These are phyloP conservation scores for Hyla sarda DNA, from an alignment of 2,113 vertebrate genomes.

Conservation along the genomic window DNA sequence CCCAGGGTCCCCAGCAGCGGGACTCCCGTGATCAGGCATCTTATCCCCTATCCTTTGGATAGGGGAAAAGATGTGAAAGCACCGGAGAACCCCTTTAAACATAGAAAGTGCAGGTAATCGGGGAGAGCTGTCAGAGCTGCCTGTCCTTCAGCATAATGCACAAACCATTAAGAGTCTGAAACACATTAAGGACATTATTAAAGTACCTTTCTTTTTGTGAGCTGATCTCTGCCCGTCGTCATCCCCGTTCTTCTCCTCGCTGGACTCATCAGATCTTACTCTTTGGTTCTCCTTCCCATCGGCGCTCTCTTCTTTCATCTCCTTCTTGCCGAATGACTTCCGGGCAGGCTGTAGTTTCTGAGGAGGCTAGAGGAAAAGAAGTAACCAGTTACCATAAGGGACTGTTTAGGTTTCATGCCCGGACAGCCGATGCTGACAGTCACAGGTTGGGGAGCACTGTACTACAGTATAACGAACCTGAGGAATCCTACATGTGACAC, in stretches of 20 bases:
- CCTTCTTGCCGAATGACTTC: slow-evolving; percentile 82
- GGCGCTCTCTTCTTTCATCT: slow-evolving; percentile 90
- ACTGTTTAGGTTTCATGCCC: not conserved
- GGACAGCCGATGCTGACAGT: not conserved
- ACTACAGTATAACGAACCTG: not conserved
- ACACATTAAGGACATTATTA: not conserved
- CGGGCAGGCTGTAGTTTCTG: slow-evolving; percentile 79
- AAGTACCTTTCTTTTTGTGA: slow-evolving; percentile 91
- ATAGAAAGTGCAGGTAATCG: no score
- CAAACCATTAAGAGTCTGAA: no score
- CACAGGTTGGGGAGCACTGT: no score
- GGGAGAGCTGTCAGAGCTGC: no score
- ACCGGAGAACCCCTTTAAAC: no score
- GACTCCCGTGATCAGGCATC: no score
- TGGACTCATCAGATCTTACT: slow-evolving; percentile 92
- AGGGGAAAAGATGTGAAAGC: no score
- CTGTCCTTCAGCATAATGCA: no score
- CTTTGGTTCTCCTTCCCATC: slow-evolving; percentile 92
- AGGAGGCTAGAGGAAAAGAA: slow-evolving; percentile 56
- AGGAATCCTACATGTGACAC: not conserved
- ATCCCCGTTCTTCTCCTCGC: slow-evolving; percentile 93
- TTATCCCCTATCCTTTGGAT: no score
- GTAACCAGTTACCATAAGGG: not conserved
- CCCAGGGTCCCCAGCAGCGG: no score
- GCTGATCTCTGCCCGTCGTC: slow-evolving; percentile 91